Conservation (phyloP, 2,113 vertebrate species). For the Rhombomys opimus region DNA sequence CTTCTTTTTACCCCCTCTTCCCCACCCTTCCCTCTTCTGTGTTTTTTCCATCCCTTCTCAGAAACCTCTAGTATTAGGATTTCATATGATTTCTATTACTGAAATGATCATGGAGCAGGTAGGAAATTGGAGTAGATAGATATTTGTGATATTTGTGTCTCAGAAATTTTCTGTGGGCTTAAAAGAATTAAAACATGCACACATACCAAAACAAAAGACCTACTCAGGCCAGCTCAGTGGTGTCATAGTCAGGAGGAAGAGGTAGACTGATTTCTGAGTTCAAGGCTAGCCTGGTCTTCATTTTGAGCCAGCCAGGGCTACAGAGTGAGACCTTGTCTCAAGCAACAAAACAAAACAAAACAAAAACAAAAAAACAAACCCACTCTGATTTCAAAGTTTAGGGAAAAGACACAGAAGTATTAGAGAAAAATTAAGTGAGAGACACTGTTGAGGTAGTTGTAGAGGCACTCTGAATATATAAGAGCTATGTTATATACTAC, state of each 20-base stretch:
- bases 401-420: neutral
- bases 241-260: neutral
- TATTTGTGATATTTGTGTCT: neutral
- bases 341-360: neutral
- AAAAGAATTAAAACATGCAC: neutral
- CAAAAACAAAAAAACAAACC: neutral
- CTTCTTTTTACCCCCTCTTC: neutral
- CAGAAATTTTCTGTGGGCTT: neutral
- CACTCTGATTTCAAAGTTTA: conserved; percentile 8
- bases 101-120: neutral
- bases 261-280: neutral
- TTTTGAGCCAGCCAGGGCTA: neutral
- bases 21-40: neutral
- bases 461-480: neutral
- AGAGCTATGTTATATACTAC: neutral
- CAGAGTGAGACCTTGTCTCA: neutral
- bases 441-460: neutral
- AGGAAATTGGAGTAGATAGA: neutral
- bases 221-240: neutral
- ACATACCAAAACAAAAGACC: neutral
- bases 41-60: neutral
- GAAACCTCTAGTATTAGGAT: neutral
- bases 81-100: conserved; percentile 7
- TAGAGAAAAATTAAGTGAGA: conserved; percentile 2
- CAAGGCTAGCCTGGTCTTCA: neutral